phyloP scores from a whole-genome alignment of 2,113 vertebrate genomes.

The Sminthopsis crassicaudata region DNA sequence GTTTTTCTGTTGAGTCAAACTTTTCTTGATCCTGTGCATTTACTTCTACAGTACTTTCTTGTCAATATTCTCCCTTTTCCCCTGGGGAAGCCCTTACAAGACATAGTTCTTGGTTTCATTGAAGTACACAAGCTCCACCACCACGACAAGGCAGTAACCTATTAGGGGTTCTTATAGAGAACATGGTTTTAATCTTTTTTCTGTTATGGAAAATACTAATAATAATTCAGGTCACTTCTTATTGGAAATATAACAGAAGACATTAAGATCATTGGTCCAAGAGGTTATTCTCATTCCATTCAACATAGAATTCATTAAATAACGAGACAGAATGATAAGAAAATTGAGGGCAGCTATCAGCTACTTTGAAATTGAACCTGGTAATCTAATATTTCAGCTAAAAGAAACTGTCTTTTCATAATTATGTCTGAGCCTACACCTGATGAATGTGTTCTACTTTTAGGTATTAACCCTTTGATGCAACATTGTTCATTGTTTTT shows the following conservation, averaged over 20 bases:
- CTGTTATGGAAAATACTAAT: neutral
- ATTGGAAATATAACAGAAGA: conserved; percentile 18
- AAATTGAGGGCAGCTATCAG: conserved; percentile 35
- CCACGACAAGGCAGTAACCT: neutral
- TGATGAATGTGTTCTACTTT: conserved; percentile 16
- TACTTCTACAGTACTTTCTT: neutral
- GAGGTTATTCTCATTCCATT: conserved; percentile 56
- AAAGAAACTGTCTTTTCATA: conserved; percentile 18
- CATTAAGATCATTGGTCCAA: conserved; percentile 44
- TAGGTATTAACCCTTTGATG: conserved; percentile 41
- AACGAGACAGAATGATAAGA: conserved; percentile 18
- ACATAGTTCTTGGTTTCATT: neutral
- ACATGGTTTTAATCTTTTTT: neutral
- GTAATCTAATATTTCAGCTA: neutral
- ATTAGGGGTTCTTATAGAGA: neutral
- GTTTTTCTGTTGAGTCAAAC: neutral
- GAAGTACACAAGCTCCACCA: neutral
- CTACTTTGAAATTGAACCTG: conserved; percentile 52
- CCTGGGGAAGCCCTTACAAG: neutral
- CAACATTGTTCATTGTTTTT: conserved; percentile 20
- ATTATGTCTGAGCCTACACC: conserved; percentile 15
- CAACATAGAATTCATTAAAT: neutral
- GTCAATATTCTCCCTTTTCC: neutral
- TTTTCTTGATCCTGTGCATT: neutral
- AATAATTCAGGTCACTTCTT: conserved; percentile 10